Evolutionary conservation across 2,113 vertebrate species (phyloP), one percentile per base, ranked within the genome.

Genomic region (Bufo bufo): DNA sequence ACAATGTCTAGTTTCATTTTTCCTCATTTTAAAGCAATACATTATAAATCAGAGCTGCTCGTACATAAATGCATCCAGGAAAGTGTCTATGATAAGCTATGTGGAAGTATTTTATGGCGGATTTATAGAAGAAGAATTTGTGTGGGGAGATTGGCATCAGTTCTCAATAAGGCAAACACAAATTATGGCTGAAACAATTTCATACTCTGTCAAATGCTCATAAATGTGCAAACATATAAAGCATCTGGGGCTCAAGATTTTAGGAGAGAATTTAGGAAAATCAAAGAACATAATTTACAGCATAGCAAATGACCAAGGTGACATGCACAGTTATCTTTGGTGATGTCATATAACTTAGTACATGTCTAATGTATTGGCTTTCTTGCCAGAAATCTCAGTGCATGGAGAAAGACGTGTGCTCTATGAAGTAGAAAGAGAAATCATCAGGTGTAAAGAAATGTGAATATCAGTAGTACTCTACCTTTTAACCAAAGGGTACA

Each of bases 191-290:
- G 72, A 75, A 75, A 50, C 72, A 75, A 75, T 75, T 74, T 75
- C 72, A 75, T 33, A 72, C 16, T 75, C 47, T 50, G 72, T 75
- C 72, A 75, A 75, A 75, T 75, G 45, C 72, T 75, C 72, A 74
- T 50, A 75, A 50, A 75, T 75, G 71, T 74, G 71, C 71, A 74
- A 74, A 47, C 71, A 71, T 33, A 71, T 17, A 74, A 74, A 74
- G 71, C 49, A 45, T 47, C 45, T 74, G 71, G n/a, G 71, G 14
- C 43, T 49, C 14, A 74, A 49, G 16, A 19, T 74, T 74, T 74
- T 16, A 74, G 71, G 45, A 47, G 49, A 74, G 45, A 23, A 74
- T 49, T 74, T 74, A 74, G 16, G 6, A 19, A 74, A 74, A 74
- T 74, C 66, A 71, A 33, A 71, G 66, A 71, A 71, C 10, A 23